Percentiles rank a stretch among this genome's conserved stretches.
Evolutionary conservation across 2,113 vertebrate species (phyloP).

Genomic region (Parus major): DNA sequence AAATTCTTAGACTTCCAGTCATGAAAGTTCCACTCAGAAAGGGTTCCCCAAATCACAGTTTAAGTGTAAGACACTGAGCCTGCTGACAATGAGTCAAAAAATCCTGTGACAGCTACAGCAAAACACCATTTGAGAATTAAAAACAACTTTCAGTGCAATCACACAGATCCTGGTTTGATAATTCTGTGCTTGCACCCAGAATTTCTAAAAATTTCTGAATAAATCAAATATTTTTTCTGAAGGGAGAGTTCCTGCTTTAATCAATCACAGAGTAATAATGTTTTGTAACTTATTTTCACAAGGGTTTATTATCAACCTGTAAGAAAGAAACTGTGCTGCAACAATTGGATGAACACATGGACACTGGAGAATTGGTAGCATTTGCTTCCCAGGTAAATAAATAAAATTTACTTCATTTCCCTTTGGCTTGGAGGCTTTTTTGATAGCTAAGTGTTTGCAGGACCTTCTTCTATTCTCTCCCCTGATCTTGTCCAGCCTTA

Average conservation of each 20-base stretch:
- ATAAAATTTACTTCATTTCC: not conserved
- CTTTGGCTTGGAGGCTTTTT: not conserved
- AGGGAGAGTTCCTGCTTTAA: not conserved
- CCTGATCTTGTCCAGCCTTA: not conserved
- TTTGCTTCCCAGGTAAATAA: conserved; percentile 85
- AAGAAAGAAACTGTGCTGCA: conserved; percentile 79
- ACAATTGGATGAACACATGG: conserved; percentile 87
- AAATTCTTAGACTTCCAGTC: not conserved
- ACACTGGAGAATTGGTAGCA: conserved; percentile 82
- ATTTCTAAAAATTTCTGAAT: not conserved
- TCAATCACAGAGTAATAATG: not conserved
- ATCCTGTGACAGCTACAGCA: not conserved
- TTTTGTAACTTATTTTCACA: not conserved
- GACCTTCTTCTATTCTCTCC: not conserved
- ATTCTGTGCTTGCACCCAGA: not conserved
- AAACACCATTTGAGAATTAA: not conserved
- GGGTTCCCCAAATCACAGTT: not conserved
- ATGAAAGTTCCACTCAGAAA: not conserved
- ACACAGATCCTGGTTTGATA: not conserved
- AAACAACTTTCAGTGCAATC: not conserved
- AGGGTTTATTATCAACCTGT: conserved; percentile 84
- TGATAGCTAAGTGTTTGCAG: not conserved
- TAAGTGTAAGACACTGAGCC: not conserved
- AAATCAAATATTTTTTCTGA: not conserved
- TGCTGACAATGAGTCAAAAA: not conserved